Base-by-base conservation (phyloP, 2,888 invertebrate species). In the Acrobasis suavella region DNA sequence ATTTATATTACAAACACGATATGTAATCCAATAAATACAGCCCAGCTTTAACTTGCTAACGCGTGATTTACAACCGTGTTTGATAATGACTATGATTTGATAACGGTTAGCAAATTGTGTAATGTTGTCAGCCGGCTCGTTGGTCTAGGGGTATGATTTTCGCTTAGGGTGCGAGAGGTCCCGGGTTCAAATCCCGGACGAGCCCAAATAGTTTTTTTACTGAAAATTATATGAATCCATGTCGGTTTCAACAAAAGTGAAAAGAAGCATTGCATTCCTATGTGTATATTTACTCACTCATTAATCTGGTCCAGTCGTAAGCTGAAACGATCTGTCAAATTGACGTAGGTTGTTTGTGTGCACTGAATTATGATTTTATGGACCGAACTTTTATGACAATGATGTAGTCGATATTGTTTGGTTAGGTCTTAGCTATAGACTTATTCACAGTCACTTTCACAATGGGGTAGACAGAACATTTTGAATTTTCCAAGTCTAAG, bases 181-280 rank as follows among this genome's bases (percentile, higher is more conserved):
- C 90, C 91, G 91, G 91, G 91, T 92, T 91, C 90, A 91, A 91
- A 90, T 91, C 91, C 91, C 91, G 90, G 91, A 91, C 89, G 90
- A 90, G 91, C 89, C 90, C 91, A 75, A 78, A 16, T 16, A 42
- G 0, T 46, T n/a, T 46, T 46, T 46, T 46, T 14, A 46, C 5
- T 14, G n/a, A 46, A 46, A 46, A 46, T 46, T n/a, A 1, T n/a
- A 46, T 42, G 12, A 46, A 1, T 12, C 12, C 7, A 12, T 42
- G 7, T 12, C 2, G 2, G 0, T 42, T 1, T 46, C 46, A 46
- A 46, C 12, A 14, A 22, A 22, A 14, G 14, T 6, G n/a, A 3
- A 3, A 7, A 14, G 7, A 12, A 46, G n/a, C 14, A 46, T n/a
- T 46, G n/a, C n/a, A 46, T 46, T 46, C 12, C n/a, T 7, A 12